Conservation (phyloP, 2,113 vertebrate species). For the Marcusenius ussheri region DNA sequence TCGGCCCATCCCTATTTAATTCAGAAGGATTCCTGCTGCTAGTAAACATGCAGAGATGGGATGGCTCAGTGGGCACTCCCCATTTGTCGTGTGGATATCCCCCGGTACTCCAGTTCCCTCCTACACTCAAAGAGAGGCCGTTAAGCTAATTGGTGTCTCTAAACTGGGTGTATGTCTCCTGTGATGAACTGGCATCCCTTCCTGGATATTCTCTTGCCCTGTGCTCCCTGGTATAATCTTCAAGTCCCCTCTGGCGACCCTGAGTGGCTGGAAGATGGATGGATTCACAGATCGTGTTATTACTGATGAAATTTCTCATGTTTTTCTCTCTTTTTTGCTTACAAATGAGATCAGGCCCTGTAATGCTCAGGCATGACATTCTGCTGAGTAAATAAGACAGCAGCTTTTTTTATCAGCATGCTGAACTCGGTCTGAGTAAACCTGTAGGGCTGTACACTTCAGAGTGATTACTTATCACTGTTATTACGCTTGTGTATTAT, state of each 20-base stretch:
- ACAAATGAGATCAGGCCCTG: conserved; percentile 5
- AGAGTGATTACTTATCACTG: neutral
- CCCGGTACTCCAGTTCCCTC: neutral
- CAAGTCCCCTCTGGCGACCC: neutral
- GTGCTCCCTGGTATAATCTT: neutral
- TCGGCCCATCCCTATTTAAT: conserved; percentile 21
- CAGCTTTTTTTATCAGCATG: conserved; percentile 14
- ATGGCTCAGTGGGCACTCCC: conserved; percentile 11
- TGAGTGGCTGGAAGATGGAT: neutral
- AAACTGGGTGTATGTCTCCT: neutral
- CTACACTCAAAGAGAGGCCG: neutral
- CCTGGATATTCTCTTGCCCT: neutral
- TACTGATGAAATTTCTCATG: conserved; percentile 4
- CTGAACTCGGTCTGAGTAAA: conserved; percentile 10
- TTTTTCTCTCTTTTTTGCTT: neutral
- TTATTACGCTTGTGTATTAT: conserved; percentile 25
- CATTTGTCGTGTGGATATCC: neutral
- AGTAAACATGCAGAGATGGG: conserved; percentile 35
- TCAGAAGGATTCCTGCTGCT: conserved; percentile 34
- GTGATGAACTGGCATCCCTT: neutral
- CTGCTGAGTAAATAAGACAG: conserved; percentile 24
- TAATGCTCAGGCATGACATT: neutral
- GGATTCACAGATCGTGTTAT: conserved; percentile 33
- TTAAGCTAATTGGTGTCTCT: neutral
- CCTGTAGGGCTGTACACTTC: neutral